Conservation (phyloP, 2,797 vertebrate species). For the Poeciliopsis infans region DNA sequence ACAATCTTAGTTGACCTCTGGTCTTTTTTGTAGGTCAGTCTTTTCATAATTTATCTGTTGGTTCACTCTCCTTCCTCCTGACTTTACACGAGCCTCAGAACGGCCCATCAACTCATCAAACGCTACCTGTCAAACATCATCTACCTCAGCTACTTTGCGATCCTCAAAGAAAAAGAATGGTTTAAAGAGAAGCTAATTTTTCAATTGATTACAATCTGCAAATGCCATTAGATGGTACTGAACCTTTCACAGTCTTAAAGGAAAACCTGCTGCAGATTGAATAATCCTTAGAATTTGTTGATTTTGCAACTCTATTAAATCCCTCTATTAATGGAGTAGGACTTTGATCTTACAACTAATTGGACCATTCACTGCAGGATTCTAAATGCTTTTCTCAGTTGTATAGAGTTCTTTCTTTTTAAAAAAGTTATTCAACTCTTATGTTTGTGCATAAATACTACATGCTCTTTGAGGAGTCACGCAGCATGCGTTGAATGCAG, state of each 20-base stretch:
- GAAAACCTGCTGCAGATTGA: not conserved
- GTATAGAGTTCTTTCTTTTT: constrained; percentile 14
- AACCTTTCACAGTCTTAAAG: not conserved
- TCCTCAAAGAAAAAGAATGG: not conserved
- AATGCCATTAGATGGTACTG: not conserved
- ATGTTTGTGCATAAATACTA: constrained; percentile 10
- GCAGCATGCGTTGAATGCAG: constrained; percentile 17
- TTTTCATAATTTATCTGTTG: not conserved
- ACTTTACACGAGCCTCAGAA: not conserved
- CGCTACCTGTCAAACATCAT: not conserved
- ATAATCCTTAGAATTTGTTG: not conserved
- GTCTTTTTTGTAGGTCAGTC: not conserved
- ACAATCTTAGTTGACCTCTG: not conserved
- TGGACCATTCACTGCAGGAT: not conserved
- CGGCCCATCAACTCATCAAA: not conserved
- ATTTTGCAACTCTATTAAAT: not conserved
- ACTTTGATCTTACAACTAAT: not conserved
- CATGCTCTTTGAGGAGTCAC: constrained; percentile 26
- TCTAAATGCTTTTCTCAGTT: constrained; percentile 10
- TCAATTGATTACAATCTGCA: not conserved
- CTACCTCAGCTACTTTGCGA: not conserved
- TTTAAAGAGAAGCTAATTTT: not conserved
- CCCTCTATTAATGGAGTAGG: not conserved
- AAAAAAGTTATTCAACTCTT: constrained; percentile 17
- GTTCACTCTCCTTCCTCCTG: not conserved